phyloP scores from a whole-genome alignment of 2,888 invertebrate species.

The Epinotia ramella region DNA sequence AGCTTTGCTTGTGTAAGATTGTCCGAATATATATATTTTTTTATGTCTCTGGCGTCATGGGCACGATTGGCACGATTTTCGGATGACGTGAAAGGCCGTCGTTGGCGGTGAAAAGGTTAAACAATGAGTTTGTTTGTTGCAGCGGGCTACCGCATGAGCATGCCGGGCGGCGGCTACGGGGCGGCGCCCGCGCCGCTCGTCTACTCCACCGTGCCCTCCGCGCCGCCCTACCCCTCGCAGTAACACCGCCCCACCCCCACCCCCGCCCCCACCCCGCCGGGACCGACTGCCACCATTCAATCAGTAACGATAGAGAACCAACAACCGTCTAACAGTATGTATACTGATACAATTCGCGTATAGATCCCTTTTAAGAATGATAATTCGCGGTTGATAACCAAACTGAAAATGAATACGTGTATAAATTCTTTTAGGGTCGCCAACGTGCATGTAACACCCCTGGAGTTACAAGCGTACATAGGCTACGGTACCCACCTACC shows the following conservation, averaged over 20 bases:
- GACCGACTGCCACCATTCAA: background rate
- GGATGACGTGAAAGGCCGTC: too few relatives aligned
- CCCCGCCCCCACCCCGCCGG: background rate
- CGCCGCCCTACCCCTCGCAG: constrained; percentile 94
- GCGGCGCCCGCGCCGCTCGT: constrained; percentile 87
- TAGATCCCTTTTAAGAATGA: background rate
- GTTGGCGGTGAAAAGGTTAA: too few relatives aligned
- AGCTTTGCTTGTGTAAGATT: too few relatives aligned
- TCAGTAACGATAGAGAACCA: background rate
- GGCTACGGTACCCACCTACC: too few relatives aligned
- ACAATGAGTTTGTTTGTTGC: constrained; percentile 51
- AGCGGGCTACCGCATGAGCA: constrained; percentile 87
- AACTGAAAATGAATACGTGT: too few relatives aligned
- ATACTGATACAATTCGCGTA: background rate
- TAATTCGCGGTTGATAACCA: background rate
- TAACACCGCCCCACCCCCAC: constrained; percentile 73
- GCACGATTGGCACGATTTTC: too few relatives aligned
- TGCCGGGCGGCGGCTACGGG: constrained; percentile 82
- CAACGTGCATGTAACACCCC: too few relatives aligned
- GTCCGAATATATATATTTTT: too few relatives aligned
- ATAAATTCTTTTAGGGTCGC: too few relatives aligned
- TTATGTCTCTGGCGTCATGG: too few relatives aligned
- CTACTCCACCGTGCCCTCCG: constrained; percentile 92
- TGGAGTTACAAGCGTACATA: too few relatives aligned
- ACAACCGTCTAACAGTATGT: background rate